Conservation (phyloP, 2,797 vertebrate genomes). For the Oreonectes daqikongensis region DNA sequence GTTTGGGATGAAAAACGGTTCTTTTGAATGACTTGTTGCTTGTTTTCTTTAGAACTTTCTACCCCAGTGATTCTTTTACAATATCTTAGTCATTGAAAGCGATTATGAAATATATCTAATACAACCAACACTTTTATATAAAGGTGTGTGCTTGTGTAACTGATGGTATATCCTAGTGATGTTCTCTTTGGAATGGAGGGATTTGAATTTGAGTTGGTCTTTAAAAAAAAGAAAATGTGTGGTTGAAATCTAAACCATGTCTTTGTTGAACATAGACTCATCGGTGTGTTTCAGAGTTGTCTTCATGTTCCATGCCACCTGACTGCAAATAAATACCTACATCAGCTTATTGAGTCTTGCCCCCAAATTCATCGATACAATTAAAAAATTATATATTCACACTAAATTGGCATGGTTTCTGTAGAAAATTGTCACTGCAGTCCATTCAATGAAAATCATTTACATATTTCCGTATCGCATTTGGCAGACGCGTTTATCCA, state of each 20-base stretch:
- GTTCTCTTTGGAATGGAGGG: constrained; percentile 74
- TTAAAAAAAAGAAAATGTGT: constrained; percentile 11
- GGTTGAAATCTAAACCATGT: constrained; percentile 2
- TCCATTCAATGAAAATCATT: too few species aligned
- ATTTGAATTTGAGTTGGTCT: constrained; percentile 54
- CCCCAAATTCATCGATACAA: neutral
- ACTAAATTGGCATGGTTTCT: too few species aligned
- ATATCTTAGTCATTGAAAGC: neutral
- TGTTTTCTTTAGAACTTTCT: neutral
- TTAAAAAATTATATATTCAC: too few species aligned
- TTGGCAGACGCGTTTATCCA: too few species aligned
- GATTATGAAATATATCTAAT: neutral
- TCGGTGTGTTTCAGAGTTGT: constrained; percentile 31
- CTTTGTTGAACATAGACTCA: constrained; percentile 13
- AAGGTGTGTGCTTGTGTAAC: neutral
- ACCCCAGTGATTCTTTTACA: neutral
- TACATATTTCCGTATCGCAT: too few species aligned
- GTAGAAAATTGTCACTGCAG: too few species aligned
- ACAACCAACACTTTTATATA: constrained; percentile 26
- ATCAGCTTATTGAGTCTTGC: constrained; percentile 23
- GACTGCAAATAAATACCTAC: constrained; percentile 53
- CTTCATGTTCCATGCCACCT: constrained; percentile 38
- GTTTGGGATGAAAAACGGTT: neutral
- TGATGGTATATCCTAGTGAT: constrained; percentile 46
- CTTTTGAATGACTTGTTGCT: neutral